phyloP scores from a whole-genome alignment of 2,888 invertebrate genomes.

The Himalopsyche japonica region DNA sequence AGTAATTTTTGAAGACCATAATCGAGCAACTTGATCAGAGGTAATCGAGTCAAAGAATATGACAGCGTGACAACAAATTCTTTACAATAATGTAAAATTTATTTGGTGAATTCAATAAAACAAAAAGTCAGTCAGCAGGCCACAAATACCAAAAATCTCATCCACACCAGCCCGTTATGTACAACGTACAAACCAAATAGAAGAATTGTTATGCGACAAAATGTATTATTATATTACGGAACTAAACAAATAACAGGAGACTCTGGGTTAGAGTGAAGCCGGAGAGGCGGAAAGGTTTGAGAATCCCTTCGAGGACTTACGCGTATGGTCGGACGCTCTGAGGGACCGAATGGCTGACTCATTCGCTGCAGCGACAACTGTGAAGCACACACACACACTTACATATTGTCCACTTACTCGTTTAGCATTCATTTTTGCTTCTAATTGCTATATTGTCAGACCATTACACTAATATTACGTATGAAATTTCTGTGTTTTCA shows the following conservation, averaged over 20 bases:
- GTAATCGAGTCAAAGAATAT: too few relatives aligned
- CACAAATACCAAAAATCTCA: background rate
- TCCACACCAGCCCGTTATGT: background rate
- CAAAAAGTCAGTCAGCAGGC: background rate
- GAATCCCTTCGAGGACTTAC: conserved; percentile 65
- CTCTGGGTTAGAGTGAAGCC: background rate
- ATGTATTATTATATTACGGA: background rate
- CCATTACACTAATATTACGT: background rate
- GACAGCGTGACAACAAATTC: background rate
- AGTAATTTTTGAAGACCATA: background rate
- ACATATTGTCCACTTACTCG: background rate
- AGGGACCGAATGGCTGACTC: conserved; percentile 82
- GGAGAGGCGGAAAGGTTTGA: background rate
- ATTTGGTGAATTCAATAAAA: background rate
- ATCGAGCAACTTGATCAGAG: background rate
- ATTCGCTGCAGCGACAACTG: conserved; percentile 90
- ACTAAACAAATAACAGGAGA: background rate
- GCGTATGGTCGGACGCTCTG: conserved; percentile 74
- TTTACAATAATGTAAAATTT: background rate
- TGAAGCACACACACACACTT: conserved; percentile 52
- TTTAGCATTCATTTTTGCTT: background rate
- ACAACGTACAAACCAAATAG: background rate
- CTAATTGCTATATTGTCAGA: background rate
- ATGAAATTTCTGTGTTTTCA: too few relatives aligned
- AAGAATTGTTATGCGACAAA: background rate